These are phyloP conservation scores for Pseudococcus viburni DNA, from an alignment of 2,888 invertebrate genomes.

Conservation along the genomic window DNA sequence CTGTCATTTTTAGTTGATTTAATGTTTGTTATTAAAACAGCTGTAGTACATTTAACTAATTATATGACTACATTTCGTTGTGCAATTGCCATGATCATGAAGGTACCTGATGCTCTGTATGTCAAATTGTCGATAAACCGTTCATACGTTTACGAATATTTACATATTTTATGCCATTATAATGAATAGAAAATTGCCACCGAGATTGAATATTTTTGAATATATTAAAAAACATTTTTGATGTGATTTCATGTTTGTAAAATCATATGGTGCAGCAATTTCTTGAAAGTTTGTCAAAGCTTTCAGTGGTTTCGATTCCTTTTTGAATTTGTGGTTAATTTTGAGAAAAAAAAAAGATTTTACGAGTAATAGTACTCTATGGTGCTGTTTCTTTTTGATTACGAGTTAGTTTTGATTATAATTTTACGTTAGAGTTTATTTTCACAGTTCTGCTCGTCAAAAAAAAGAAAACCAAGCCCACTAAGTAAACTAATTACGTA, in stretches of 20 bases:
- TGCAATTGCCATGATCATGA: not conserved
- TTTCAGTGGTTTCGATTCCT: too few species aligned
- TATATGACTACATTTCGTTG: conserved; percentile 18
- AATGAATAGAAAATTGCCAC: not conserved
- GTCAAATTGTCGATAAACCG: conserved; percentile 9
- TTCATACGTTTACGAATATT: not conserved
- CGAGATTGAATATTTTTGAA: not conserved
- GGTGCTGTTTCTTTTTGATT: not conserved
- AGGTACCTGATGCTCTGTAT: not conserved
- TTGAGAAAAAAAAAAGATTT: too few species aligned
- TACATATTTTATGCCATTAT: not conserved
- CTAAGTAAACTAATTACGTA: conserved; percentile 8
- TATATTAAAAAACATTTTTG: not conserved
- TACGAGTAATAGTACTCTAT: too few species aligned
- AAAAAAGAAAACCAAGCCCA: conserved; percentile 17
- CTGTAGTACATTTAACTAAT: conserved; percentile 4
- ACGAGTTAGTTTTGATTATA: not conserved
- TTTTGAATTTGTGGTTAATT: too few species aligned
- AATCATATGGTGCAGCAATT: too few species aligned
- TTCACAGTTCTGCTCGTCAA: not conserved
- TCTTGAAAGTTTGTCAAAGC: too few species aligned
- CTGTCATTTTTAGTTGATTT: conserved; percentile 45
- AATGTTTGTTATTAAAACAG: conserved; percentile 51
- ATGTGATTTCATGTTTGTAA: not conserved
- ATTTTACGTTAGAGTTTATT: not conserved